Evolutionary conservation across 2,888 invertebrate species (phyloP).

Genomic region (Phoronis australis): DNA sequence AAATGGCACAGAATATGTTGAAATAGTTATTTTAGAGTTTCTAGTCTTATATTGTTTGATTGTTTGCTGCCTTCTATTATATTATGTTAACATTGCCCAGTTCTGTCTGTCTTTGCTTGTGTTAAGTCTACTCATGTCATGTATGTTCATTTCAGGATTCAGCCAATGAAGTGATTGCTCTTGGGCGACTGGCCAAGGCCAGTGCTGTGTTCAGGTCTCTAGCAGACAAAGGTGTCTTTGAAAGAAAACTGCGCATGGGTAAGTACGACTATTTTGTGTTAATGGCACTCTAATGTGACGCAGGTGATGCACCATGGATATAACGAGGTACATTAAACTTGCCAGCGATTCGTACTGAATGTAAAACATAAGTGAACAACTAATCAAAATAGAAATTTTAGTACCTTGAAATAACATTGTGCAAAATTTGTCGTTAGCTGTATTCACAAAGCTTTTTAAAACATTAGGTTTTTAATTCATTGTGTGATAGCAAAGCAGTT

Average conservation of each 20-base stretch:
- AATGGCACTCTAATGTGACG: no score
- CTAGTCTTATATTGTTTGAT: no score
- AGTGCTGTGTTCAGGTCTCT: slow-evolving; percentile 53
- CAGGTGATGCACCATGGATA: no score
- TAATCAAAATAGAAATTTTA: no score
- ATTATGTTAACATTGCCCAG: no score
- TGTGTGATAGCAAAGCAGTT: background rate
- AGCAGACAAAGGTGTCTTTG: slow-evolving; percentile 49
- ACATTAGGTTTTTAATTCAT: background rate
- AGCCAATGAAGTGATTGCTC: slow-evolving; percentile 45
- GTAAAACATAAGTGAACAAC: no score
- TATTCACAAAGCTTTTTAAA: background rate
- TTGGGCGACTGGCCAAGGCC: slow-evolving; percentile 52
- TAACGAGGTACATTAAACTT: no score
- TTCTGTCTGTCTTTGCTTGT: no score
- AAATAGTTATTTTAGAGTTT: background rate
- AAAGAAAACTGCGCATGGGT: slow-evolving; percentile 53
- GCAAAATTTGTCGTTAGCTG: background rate
- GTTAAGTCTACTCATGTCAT: no score
- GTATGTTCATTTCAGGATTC: slow-evolving; percentile 23
- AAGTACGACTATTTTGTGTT: no score
- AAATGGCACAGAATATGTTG: background rate
- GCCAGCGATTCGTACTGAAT: no score
- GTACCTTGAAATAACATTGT: background rate
- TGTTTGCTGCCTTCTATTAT: no score